phyloP scores from a whole-genome alignment of 1,140 invertebrate genomes.

The Nylanderia fulva region DNA sequence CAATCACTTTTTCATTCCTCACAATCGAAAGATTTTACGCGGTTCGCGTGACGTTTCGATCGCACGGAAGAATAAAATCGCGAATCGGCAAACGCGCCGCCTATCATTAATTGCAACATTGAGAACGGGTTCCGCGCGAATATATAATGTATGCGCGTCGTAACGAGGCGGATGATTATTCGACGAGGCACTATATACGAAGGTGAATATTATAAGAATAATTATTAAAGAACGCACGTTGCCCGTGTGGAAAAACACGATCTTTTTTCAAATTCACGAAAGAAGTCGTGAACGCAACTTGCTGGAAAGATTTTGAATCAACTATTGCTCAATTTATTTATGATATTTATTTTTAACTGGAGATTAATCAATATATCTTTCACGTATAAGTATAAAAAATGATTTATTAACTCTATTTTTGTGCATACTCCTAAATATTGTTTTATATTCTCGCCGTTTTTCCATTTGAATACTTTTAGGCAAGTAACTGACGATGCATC shows the following conservation, averaged over 20 bases:
- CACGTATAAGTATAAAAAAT: too few species aligned
- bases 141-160: conserved; percentile 29
- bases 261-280: background rate
- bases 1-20: conserved; percentile 49
- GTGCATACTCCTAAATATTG: background rate
- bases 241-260: background rate
- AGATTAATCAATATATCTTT: too few species aligned
- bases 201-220: conserved; percentile 44
- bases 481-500: background rate
- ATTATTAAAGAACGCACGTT: conserved; percentile 26
- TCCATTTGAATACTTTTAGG: background rate
- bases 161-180: conserved; percentile 25
- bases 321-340: too few species aligned
- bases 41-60: background rate
- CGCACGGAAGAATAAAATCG: conserved; percentile 39
- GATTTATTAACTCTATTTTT: too few species aligned
- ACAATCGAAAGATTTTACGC: conserved; percentile 40
- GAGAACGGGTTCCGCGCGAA: conserved; percentile 42
- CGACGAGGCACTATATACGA: conserved; percentile 38
- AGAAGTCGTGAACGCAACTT: background rate
- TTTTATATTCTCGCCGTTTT: background rate
- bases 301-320: background rate
- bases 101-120: conserved; percentile 55
- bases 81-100: conserved; percentile 22
- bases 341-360: too few species aligned